phyloP scores from a whole-genome alignment of 2,113 vertebrate species.

The Phainopepla nitens region DNA sequence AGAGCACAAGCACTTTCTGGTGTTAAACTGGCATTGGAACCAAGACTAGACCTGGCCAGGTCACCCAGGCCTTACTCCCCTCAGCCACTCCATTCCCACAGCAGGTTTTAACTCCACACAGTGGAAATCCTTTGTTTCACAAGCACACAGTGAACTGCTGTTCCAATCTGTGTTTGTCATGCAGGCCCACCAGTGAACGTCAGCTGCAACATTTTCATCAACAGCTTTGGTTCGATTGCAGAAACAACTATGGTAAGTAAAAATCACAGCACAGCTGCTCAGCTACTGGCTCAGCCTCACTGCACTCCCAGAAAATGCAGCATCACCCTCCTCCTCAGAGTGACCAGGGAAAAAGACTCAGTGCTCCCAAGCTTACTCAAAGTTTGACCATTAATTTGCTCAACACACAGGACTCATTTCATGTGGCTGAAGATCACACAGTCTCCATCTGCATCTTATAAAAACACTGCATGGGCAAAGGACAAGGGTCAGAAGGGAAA shows the following conservation, averaged over 20 bases:
- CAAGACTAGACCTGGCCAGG: accelerated
- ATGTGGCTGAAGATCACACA: neutral
- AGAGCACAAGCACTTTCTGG: neutral
- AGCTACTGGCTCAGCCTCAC: neutral
- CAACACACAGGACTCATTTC: neutral
- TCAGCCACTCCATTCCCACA: neutral
- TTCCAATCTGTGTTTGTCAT: conserved; percentile 61
- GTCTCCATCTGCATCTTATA: neutral
- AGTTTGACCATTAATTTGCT: neutral
- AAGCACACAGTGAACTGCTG: neutral
- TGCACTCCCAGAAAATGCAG: neutral
- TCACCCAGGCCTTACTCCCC: neutral
- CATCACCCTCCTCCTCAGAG: neutral
- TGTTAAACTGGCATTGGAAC: neutral
- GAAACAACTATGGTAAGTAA: conserved; percentile 97
- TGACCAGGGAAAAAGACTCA: neutral
- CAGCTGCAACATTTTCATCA: conserved; percentile 99
- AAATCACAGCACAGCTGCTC: conserved; percentile 29
- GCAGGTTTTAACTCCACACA: neutral
- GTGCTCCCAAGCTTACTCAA: neutral
- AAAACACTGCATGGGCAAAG: neutral
- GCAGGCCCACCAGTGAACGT: conserved; percentile 95
- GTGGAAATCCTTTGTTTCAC: neutral
- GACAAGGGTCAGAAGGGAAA: neutral
- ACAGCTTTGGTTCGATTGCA: conserved; percentile 99